phyloP scores from a whole-genome alignment of 2,113 vertebrate species.

The Pao palembangensis region DNA sequence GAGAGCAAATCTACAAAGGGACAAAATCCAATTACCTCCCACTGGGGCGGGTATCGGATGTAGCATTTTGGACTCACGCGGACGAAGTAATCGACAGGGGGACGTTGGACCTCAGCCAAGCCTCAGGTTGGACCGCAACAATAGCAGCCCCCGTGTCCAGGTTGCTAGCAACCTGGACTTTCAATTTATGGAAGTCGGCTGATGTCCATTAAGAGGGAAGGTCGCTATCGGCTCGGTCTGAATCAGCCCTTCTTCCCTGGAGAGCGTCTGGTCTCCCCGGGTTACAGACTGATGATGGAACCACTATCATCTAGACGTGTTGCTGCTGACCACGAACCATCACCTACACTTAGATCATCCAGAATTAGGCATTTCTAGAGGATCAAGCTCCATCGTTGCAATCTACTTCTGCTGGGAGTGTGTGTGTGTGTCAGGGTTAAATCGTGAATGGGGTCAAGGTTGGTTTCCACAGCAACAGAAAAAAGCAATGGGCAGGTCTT shows the following conservation, averaged over 20 bases:
- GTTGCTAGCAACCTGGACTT: conserved; percentile 43
- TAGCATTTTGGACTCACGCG: conserved; percentile 47
- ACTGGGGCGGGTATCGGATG: conserved; percentile 26
- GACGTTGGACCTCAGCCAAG: conserved; percentile 34
- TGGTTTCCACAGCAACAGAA: conserved; percentile 35
- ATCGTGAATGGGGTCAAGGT: conserved; percentile 14
- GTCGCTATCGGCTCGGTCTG: conserved; percentile 30
- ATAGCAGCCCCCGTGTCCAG: conserved; percentile 24
- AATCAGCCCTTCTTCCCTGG: conserved; percentile 26
- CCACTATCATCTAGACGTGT: background rate
- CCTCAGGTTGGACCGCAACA: conserved; percentile 46
- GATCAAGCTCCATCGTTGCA: conserved; percentile 15
- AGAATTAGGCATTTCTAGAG: conserved; percentile 8
- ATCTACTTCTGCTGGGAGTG: conserved; percentile 4
- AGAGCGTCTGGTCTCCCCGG: conserved; percentile 35
- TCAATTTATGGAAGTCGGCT: conserved; percentile 56
- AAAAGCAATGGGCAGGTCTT: background rate
- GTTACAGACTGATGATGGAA: conserved; percentile 17
- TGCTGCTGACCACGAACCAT: too few species aligned
- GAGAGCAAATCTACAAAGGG: conserved; percentile 47
- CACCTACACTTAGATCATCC: background rate
- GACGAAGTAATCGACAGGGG: conserved; percentile 43
- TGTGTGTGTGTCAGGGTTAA: conserved; percentile 5
- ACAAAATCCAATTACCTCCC: conserved; percentile 65
- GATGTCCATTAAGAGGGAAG: conserved; percentile 54